Percentiles rank a stretch among this genome's conserved stretches.
These are phyloP conservation scores for Drosophila repletoides DNA, from an alignment of 1,140 invertebrate species.

Conservation along the genomic window DNA sequence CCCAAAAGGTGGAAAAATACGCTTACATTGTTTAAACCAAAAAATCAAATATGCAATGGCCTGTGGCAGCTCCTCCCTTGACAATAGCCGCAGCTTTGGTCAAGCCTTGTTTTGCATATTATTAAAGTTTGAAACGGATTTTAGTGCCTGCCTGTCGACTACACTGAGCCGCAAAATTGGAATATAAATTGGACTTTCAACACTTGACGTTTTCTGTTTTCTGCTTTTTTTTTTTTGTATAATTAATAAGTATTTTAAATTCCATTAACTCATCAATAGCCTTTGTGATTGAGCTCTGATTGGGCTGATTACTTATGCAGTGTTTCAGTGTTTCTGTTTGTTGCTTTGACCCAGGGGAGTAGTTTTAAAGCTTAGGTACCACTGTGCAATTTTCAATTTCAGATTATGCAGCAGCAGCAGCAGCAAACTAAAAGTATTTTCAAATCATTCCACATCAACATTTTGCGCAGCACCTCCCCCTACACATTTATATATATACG, in stretches of 20 bases:
- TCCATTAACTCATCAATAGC: constrained; percentile 1
- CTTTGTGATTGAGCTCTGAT: not conserved
- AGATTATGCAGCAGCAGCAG: constrained; percentile 42
- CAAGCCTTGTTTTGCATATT: constrained; percentile 65
- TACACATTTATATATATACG: not conserved
- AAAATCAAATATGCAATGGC: constrained; percentile 69
- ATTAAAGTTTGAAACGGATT: constrained; percentile 55
- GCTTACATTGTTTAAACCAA: constrained; percentile 57
- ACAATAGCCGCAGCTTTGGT: constrained; percentile 28
- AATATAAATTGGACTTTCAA: too few relatives aligned
- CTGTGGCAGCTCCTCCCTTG: constrained; percentile 10
- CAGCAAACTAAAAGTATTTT: constrained; percentile 37
- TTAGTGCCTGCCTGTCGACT: not conserved
- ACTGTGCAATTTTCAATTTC: constrained; percentile 28
- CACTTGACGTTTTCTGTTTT: too few relatives aligned
- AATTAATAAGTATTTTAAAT: constrained; percentile 3
- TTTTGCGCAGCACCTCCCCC: constrained; percentile 7
- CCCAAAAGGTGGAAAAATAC: constrained; percentile 50
- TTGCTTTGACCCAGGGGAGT: too few relatives aligned
- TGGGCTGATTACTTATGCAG: constrained; percentile 1
- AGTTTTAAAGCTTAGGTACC: not conserved
- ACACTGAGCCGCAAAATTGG: constrained; percentile 5
- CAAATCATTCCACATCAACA: constrained; percentile 60
- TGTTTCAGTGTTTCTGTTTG: too few relatives aligned
- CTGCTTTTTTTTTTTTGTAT: not conserved